These are phyloP conservation scores for Procambarus virginalis DNA, from an alignment of 1,140 invertebrate genomes.

Conservation along the genomic window DNA sequence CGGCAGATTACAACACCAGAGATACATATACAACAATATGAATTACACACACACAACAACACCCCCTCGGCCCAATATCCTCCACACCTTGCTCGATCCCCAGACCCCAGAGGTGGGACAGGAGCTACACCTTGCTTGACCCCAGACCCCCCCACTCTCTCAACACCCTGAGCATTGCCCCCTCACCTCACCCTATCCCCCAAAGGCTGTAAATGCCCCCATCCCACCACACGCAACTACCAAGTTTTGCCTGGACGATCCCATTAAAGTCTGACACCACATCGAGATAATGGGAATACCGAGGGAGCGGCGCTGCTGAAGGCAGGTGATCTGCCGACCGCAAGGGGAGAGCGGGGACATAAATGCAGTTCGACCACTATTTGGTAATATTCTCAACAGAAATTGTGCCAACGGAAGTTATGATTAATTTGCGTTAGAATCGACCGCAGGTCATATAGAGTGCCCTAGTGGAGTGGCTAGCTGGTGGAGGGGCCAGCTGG, in stretches of 20 bases:
- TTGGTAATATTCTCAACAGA: neutral
- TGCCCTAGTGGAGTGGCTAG: no score
- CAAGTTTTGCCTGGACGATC: neutral
- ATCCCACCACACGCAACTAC: neutral
- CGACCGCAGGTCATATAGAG: neutral
- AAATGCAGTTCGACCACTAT: neutral
- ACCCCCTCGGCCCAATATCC: no score
- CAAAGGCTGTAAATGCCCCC: neutral
- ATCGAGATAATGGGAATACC: neutral
- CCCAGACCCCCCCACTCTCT: no score
- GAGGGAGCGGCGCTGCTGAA: neutral
- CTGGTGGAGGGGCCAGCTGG: no score
- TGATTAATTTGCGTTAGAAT: neutral
- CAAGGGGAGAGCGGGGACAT: neutral
- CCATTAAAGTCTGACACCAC: constrained; percentile 1
- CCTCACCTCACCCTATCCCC: no score
- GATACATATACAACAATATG: no score
- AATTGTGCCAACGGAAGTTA: neutral
- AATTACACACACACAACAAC: no score
- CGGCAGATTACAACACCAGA: no score
- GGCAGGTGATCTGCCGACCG: no score
- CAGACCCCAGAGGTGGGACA: neutral
- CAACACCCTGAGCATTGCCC: no score
- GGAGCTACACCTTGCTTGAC: no score
- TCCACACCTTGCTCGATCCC: neutral